Conservation (phyloP, 2,113 vertebrate genomes). For the Nematolebias whitei region DNA sequence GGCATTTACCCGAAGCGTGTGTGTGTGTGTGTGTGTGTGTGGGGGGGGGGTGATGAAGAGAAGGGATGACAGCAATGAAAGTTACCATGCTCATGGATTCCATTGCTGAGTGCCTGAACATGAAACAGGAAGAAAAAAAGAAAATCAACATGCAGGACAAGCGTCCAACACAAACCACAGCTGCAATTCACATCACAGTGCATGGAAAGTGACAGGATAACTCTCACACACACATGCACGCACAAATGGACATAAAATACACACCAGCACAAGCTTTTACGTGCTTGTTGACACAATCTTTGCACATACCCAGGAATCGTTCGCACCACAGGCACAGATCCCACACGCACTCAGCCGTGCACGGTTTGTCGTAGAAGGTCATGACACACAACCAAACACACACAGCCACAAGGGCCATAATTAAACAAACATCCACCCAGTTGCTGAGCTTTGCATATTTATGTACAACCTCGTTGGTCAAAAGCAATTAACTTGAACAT, state of each 20-base stretch:
- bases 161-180: conserved; percentile 79
- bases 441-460: conserved; percentile 58
- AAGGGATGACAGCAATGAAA: conserved; percentile 66
- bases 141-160: conserved; percentile 55
- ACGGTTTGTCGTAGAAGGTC: conserved; percentile 62
- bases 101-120: conserved; percentile 65
- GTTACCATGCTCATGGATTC: conserved; percentile 71
- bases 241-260: conserved; percentile 37
- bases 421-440: conserved; percentile 72
- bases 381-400: conserved; percentile 68
- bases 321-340: conserved; percentile 50
- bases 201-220: conserved; percentile 48
- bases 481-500: conserved; percentile 66
- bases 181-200: conserved; percentile 77
- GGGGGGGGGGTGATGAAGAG: conserved; percentile 42
- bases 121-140: conserved; percentile 62
- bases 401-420: conserved; percentile 69
- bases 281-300: conserved; percentile 45
- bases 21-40: conserved; percentile 9
- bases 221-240: conserved; percentile 12
- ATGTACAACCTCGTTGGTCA: conserved; percentile 67
- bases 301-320: conserved; percentile 42
- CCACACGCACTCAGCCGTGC: conserved; percentile 53
- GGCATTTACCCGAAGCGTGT: conserved; percentile 30
- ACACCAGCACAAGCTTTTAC: conserved; percentile 26